These are phyloP conservation scores for Apolygus lucorum DNA, from an alignment of 1,140 invertebrate genomes.

Conservation along the genomic window DNA sequence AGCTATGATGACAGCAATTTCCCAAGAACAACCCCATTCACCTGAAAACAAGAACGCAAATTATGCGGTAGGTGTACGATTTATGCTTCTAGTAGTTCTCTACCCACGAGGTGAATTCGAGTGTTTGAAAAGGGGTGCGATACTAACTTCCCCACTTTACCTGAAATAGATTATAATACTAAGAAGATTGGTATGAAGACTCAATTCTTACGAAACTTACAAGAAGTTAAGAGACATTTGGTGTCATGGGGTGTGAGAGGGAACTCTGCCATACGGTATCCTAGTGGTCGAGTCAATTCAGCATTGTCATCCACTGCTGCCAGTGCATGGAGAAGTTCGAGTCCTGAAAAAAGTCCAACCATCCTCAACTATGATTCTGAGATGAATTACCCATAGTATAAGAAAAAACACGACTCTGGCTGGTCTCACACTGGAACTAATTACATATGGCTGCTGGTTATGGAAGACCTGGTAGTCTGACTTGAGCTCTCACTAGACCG, in stretches of 20 bases:
- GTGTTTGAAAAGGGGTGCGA: no score
- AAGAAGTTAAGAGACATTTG: slow-evolving; percentile 56
- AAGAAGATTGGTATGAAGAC: neutral
- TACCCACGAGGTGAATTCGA: no score
- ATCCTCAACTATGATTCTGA: no score
- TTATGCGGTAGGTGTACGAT: no score
- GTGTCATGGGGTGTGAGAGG: slow-evolving; percentile 80
- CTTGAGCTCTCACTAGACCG: no score
- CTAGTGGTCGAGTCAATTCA: slow-evolving; percentile 69
- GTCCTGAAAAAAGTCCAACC: slow-evolving; percentile 17
- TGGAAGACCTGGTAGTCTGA: no score
- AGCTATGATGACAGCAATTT: slow-evolving; percentile 77
- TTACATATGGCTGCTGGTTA: no score
- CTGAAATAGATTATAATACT: neutral
- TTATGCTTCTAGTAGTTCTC: no score
- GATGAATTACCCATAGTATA: no score
- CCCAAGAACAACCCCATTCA: slow-evolving; percentile 78
- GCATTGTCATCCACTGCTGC: slow-evolving; percentile 72
- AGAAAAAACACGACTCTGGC: no score
- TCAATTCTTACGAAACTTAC: neutral
- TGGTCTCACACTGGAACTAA: no score
- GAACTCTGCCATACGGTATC: slow-evolving; percentile 84
- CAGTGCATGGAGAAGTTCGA: slow-evolving; percentile 85
- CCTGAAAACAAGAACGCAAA: slow-evolving; percentile 43
- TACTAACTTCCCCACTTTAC: no score